Conservation (phyloP, 2,888 invertebrate genomes). For the Torymus texanus region DNA sequence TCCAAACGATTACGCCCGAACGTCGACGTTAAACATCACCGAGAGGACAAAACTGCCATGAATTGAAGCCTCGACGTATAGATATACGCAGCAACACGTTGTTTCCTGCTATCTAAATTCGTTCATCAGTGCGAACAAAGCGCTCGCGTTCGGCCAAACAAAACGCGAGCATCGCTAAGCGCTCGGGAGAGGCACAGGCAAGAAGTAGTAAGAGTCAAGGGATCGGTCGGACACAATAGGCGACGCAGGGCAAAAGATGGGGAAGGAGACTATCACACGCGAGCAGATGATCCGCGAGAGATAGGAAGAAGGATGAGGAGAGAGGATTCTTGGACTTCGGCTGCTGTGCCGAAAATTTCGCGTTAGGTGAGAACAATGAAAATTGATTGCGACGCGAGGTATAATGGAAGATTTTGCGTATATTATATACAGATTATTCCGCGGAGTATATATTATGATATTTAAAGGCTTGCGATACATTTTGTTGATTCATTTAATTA, state of each 20-base stretch:
- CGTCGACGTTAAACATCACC: too few relatives aligned
- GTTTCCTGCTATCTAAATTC: constrained; percentile 37
- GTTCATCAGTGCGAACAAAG: constrained; percentile 26
- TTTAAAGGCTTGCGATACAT: too few relatives aligned
- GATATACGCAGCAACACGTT: not conserved
- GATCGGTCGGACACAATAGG: constrained; percentile 21
- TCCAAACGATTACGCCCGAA: too few relatives aligned
- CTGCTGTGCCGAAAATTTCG: not conserved
- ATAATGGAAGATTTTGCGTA: too few relatives aligned
- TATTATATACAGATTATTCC: too few relatives aligned
- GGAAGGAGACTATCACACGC: not conserved
- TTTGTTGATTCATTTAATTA: too few relatives aligned
- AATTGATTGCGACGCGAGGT: constrained; percentile 22
- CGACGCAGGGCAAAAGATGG: not conserved
- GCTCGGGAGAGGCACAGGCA: not conserved
- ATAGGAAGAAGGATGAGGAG: not conserved
- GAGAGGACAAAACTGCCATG: too few relatives aligned
- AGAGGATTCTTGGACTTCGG: too few relatives aligned
- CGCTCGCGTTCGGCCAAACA: not conserved
- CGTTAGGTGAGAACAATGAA: not conserved
- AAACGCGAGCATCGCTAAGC: not conserved
- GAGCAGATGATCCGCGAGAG: constrained; percentile 4
- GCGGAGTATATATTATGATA: too few relatives aligned
- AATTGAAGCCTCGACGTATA: too few relatives aligned
- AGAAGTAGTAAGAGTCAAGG: constrained; percentile 16